Conservation (phyloP, 2,113 vertebrate species). For the Melozone crissalis region DNA sequence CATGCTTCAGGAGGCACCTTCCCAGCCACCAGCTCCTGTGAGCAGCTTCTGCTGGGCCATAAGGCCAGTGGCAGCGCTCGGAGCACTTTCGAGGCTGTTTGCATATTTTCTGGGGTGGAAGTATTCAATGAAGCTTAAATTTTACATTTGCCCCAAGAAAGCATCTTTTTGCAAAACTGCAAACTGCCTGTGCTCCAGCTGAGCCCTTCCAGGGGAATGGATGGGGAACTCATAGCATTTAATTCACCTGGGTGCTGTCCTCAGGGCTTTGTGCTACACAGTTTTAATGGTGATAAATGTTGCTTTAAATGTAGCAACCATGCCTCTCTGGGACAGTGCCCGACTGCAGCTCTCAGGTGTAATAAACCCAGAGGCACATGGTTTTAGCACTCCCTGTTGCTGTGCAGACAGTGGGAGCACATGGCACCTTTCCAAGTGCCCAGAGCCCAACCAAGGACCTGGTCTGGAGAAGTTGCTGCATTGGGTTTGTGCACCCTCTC, state of each 20-base stretch:
- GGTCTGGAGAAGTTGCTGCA: accelerated
- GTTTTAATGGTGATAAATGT: background rate
- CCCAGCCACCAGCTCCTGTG: background rate
- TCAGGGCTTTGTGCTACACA: background rate
- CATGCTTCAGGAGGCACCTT: background rate
- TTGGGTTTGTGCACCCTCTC: background rate
- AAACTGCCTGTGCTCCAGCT: background rate
- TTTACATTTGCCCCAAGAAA: background rate
- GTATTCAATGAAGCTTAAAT: background rate
- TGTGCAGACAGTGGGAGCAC: background rate
- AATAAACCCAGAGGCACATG: accelerated
- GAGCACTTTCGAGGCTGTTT: background rate
- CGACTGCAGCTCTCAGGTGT: background rate
- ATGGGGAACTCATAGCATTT: accelerated
- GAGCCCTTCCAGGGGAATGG: background rate
- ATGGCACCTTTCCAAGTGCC: accelerated
- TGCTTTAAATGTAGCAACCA: background rate
- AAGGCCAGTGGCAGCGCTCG: background rate
- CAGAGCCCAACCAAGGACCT: background rate
- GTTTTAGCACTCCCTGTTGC: accelerated
- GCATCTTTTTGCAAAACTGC: background rate
- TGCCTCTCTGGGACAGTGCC: accelerated
- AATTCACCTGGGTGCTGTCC: background rate
- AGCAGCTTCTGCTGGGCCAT: background rate
- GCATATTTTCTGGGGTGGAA: background rate